Percentiles rank a stretch among this genome's conserved stretches.
Conservation (phyloP, 1,140 invertebrate genomes). For the Drosophila sp. region DNA sequence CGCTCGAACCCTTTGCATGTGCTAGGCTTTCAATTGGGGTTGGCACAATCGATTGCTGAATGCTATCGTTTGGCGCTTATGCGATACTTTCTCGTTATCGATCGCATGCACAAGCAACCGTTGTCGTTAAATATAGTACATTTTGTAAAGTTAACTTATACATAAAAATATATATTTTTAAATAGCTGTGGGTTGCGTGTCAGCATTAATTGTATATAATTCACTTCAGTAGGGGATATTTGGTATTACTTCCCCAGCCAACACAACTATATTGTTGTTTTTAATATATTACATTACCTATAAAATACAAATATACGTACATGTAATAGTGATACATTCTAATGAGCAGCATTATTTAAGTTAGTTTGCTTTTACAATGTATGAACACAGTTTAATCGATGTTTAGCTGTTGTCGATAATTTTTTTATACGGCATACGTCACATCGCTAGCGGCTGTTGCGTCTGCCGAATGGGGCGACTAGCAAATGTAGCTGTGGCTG, state of each 20-base stretch:
- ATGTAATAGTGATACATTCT: too few species aligned
- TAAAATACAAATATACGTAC: too few species aligned
- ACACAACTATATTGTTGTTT: too few species aligned
- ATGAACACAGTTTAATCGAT: constrained; percentile 15
- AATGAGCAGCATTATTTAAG: not conserved
- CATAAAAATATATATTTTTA: not conserved
- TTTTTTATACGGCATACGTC: not conserved
- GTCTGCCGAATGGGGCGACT: constrained; percentile 27
- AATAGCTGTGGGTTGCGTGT: too few species aligned
- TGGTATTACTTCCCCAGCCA: too few species aligned
- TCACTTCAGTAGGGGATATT: too few species aligned
- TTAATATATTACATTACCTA: too few species aligned
- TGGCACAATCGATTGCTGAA: constrained; percentile 10
- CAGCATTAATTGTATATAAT: too few species aligned
- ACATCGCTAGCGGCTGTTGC: constrained; percentile 38
- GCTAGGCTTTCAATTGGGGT: constrained; percentile 20
- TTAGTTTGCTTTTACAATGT: not conserved
- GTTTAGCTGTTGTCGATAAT: constrained; percentile 23
- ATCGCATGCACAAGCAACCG: not conserved
- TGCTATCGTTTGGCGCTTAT: not conserved
- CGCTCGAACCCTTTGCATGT: constrained; percentile 7
- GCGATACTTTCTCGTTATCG: constrained; percentile 10
- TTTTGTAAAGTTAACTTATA: not conserved
- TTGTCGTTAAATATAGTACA: not conserved
- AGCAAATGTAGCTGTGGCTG: constrained; percentile 36